Base-by-base conservation (phyloP, 2,888 invertebrate genomes). In the Capitulum mitella region DNA sequence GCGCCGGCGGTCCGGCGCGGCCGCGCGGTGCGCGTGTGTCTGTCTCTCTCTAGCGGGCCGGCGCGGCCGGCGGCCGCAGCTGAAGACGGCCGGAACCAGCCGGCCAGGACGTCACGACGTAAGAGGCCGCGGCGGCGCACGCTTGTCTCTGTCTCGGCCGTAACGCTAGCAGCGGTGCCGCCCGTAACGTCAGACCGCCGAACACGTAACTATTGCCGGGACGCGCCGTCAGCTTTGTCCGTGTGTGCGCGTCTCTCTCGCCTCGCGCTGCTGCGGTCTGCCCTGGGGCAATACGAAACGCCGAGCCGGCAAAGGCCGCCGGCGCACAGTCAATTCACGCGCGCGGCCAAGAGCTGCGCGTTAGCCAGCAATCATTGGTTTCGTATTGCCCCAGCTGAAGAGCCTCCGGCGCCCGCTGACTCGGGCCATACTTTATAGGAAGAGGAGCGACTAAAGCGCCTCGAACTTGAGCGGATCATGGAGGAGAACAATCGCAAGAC, bases 401-500 rank as follows among this genome's bases (percentile, higher is more conserved):
- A 3, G 26, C 8, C 34, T 19, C 37, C 64, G 64, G 34, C 34
- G 64, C 12, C 34, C 22, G 8, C 37, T 64, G 64, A 64, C 64
- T 64, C 34, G 12, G 16, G 34, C 19, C 19, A 22, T 64, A 37
- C n/a, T 64, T 64, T 64, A 22, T 64, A 98, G 97, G 97, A 97
- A 90, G 97, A 96, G 90, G 97, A 98, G 89, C 91, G 91, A 87
- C 92, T 92, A 89, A 97, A 97, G 89, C 92, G 95, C 85, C 93
- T 95, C 90, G 95, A 96, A 88, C 90, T 97, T 86, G 97, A 97
- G 89, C 91, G 91, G 87, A 97, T 97, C 88, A 92, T 97, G 91
- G 95, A 95, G 84, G 97, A 98, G 89, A 98, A 98, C 89, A 97
- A 97, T 90, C 91, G 91, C 87, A 97, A 97, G 89, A 96, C 97